Evolutionary conservation across 1,140 invertebrate genomes (phyloP), one percentile per base, ranked within the genome.

Genomic region (Drosophila ambigua): DNA sequence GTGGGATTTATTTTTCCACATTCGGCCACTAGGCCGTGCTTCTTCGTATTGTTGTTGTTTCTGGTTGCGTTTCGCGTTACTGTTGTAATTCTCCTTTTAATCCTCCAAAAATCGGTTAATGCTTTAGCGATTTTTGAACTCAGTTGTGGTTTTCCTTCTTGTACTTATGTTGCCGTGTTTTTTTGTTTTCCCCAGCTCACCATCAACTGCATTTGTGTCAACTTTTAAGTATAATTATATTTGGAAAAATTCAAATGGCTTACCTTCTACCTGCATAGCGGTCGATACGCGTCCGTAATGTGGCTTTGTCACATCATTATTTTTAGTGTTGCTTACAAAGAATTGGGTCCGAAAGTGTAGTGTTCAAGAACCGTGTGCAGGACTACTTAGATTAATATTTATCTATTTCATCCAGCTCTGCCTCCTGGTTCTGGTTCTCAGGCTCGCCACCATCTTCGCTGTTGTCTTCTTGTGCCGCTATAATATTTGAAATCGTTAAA

Each of bases 381-480:
- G 83, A 75, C 90, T 92, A 90, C 90, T 91, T 91, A 92, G 91
- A 94, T 97, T 97, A 97, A 95, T 96, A 97, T 92, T 97, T 96
- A 93, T 97, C 96, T 93, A 98, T 96, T 93, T 97, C 97, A 93
- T 98, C 97, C 88, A 95, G 4, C 11, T 39, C 4, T 39, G 11
- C 96, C 93, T 98, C 97, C 93, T 97, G 96, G 90, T 97, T 94
- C 92, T 96, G 95, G 92, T 97, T 96, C 93, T 97, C 97, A 77
- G 95, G 95, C 94, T 97, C 96, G 66, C 95, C 94, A 92, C 97
- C 96, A 92, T 95, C 96, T 97, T 93, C 45, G 73, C 69, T 78
- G 75, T 79, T 73, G 46, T 82, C 83, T 76, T 41, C 39, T 64
- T 9, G 1, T 57, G 51, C 54, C 61, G 93, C 72, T 89, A 92